Evolutionary conservation across 2,797 vertebrate genomes (phyloP).

Genomic region (Cyprinella venusta): DNA sequence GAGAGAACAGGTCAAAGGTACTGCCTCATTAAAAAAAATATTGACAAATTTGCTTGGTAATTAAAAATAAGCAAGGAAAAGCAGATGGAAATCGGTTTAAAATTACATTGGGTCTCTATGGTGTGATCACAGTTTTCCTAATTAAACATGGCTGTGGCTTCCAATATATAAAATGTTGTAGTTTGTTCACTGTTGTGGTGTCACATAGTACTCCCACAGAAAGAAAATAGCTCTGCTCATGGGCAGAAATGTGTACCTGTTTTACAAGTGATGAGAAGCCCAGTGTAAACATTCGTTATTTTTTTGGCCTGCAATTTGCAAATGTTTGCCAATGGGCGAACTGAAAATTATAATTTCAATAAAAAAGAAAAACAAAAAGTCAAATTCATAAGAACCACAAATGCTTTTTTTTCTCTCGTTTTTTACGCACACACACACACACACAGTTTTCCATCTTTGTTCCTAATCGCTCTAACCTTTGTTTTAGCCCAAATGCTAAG

Average conservation of each 20-base stretch:
- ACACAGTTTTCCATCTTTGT: conserved; percentile 15
- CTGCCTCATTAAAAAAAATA: conserved; percentile 16
- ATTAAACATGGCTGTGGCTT: conserved; percentile 38
- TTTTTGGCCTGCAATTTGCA: conserved; percentile 37
- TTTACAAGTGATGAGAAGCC: conserved; percentile 36
- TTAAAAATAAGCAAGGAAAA: conserved; percentile 26
- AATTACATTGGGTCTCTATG: conserved; percentile 28
- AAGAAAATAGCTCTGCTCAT: conserved; percentile 28
- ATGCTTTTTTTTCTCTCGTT: neutral
- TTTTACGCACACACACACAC: neutral
- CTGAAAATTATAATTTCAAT: conserved; percentile 15
- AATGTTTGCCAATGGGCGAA: conserved; percentile 26
- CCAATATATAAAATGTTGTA: conserved; percentile 24
- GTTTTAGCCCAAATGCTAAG: conserved; percentile 46
- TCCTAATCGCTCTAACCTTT: conserved; percentile 39
- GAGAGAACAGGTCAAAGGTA: conserved; percentile 16
- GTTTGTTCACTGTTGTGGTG: conserved; percentile 40
- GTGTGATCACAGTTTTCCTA: conserved; percentile 43
- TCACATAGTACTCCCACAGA: conserved; percentile 36
- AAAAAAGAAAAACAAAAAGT: neutral
- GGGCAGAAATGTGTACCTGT: conserved; percentile 27
- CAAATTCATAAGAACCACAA: neutral
- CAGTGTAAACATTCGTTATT: conserved; percentile 39
- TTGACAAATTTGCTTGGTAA: conserved; percentile 19
- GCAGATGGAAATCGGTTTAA: conserved; percentile 16